Evolutionary conservation across 2,888 invertebrate genomes (phyloP).

Genomic region (Phragmatobia fuliginosa): DNA sequence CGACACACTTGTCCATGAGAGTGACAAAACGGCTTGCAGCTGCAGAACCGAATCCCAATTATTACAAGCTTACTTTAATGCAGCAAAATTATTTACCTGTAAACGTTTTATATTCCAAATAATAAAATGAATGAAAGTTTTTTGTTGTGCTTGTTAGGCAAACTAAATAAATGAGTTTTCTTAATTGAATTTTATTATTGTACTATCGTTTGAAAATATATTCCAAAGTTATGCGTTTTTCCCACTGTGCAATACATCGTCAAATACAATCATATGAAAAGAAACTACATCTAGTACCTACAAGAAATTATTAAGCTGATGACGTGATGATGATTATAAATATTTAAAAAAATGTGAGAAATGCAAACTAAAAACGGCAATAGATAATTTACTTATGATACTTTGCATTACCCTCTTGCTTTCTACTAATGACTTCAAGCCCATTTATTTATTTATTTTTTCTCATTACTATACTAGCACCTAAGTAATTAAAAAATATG

Average conservation of each 20-base stretch:
- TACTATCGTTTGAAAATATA: neutral
- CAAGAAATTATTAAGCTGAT: too few species aligned
- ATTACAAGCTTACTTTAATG: constrained; percentile 4
- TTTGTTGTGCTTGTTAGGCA: neutral
- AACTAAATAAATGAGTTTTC: neutral
- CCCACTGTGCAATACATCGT: neutral
- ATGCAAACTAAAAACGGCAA: neutral
- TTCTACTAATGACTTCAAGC: neutral
- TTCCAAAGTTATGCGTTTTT: neutral
- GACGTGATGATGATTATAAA: too few species aligned
- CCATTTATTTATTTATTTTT: neutral
- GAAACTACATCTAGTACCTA: too few species aligned
- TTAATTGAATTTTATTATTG: neutral
- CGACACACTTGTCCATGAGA: constrained; percentile 77
- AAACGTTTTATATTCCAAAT: neutral
- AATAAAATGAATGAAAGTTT: neutral
- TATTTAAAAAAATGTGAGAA: too few species aligned
- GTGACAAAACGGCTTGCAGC: constrained; percentile 70
- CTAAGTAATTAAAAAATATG: neutral
- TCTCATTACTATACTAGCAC: neutral
- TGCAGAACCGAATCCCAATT: constrained; percentile 60
- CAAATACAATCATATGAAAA: neutral
- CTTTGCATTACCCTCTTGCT: neutral
- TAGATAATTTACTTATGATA: neutral
- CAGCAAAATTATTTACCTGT: neutral